A percentile compares a stretch with the other conserved stretches of the same genome.
Evolutionary conservation across 2,888 invertebrate species (phyloP).

Genomic region (Scelioninae gen. 2): DNA sequence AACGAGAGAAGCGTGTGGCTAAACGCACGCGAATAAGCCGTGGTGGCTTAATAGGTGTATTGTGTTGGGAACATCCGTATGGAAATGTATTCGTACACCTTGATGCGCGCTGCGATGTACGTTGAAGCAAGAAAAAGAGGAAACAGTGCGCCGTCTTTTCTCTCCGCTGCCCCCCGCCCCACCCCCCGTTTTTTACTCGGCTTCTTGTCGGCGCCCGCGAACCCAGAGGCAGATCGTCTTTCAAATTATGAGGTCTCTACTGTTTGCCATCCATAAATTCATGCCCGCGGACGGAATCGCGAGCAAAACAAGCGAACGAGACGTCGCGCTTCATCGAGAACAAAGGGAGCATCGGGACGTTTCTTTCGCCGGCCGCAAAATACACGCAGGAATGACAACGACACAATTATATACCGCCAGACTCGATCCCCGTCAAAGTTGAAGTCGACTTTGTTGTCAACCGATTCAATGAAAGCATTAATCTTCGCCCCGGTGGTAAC

Average conservation of each 20-base stretch:
- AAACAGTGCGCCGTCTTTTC: slow-evolving; percentile 56
- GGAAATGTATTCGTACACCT: slow-evolving; percentile 71
- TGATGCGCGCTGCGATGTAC: slow-evolving; percentile 67
- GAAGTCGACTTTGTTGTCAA: slow-evolving; percentile 32
- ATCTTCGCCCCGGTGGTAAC: slow-evolving; percentile 35
- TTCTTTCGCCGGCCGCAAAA: slow-evolving; percentile 41
- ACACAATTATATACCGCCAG: slow-evolving; percentile 46
- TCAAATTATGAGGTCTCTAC: slow-evolving; percentile 68
- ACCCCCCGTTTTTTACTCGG: slow-evolving; percentile 35
- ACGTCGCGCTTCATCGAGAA: slow-evolving; percentile 43
- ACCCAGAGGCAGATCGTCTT: slow-evolving; percentile 59
- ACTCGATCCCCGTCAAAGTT: slow-evolving; percentile 41
- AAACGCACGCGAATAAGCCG: slow-evolving; percentile 39
- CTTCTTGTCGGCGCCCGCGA: slow-evolving; percentile 42
- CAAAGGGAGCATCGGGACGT: slow-evolving; percentile 52
- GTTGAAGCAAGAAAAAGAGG: slow-evolving; percentile 61
- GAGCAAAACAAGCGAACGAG: slow-evolving; percentile 46
- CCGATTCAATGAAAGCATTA: slow-evolving; percentile 42
- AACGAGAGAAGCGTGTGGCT: not conserved
- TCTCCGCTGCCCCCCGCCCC: too few relatives aligned
- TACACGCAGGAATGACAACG: slow-evolving; percentile 44
- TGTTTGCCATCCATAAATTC: slow-evolving; percentile 64
- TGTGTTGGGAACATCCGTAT: slow-evolving; percentile 67
- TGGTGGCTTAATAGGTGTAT: slow-evolving; percentile 67
- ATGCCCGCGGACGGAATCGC: slow-evolving; percentile 46